These are phyloP conservation scores for Asarcornis scutulata DNA, from an alignment of 2,113 vertebrate genomes.

Conservation along the genomic window DNA sequence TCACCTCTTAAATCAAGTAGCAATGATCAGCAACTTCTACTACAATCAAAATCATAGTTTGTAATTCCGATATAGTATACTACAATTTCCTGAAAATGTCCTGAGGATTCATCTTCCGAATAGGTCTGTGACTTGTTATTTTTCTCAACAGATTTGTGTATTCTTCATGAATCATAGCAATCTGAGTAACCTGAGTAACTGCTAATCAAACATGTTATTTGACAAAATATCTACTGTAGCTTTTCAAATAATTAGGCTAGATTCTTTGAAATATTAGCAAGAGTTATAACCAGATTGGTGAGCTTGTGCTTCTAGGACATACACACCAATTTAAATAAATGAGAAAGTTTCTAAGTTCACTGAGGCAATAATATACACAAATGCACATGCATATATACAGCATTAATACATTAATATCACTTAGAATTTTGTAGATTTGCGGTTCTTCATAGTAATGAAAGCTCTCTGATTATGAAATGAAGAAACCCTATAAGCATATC, in stretches of 20 bases:
- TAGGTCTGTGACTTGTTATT: background rate
- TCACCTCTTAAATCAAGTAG: background rate
- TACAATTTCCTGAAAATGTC: background rate
- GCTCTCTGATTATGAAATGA: background rate
- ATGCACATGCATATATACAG: rapidly evolving
- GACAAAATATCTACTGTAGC: background rate
- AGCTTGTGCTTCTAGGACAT: background rate
- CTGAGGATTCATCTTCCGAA: background rate
- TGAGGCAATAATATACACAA: background rate
- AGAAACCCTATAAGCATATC: background rate
- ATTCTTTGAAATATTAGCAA: background rate
- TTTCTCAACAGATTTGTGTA: background rate
- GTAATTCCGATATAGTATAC: background rate
- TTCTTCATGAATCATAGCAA: background rate
- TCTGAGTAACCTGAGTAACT: background rate
- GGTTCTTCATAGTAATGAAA: background rate
- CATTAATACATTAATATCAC: background rate
- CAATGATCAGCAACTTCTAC: background rate
- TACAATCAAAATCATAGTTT: background rate
- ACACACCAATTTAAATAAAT: background rate
- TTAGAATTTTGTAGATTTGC: background rate
- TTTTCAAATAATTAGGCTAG: background rate
- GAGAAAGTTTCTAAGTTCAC: background rate
- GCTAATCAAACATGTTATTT: background rate
- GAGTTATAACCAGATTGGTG: background rate